Percentiles rank a stretch among this genome's conserved stretches.
These are phyloP conservation scores for Psittacula echo DNA, from an alignment of 2,797 vertebrate genomes.

Conservation along the genomic window DNA sequence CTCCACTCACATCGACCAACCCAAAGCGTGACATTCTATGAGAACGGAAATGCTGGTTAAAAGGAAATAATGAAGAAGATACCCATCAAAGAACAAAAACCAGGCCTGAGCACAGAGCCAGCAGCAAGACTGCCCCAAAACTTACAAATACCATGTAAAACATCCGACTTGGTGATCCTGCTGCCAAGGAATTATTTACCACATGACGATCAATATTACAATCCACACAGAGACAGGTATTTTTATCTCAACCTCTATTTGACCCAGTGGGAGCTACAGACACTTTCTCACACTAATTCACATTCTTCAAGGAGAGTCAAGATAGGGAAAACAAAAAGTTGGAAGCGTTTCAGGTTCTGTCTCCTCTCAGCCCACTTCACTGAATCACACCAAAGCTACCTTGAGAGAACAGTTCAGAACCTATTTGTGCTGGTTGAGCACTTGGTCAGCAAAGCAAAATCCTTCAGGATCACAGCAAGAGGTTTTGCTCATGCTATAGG, in stretches of 20 bases:
- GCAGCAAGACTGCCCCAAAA: neutral
- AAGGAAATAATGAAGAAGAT: neutral
- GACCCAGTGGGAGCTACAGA: slow-evolving; percentile 14
- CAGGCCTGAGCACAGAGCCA: neutral
- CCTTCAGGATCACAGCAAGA: neutral
- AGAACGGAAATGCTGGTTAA: neutral
- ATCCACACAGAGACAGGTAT: neutral
- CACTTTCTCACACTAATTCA: slow-evolving; percentile 16
- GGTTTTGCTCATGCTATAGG: neutral
- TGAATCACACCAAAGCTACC: neutral
- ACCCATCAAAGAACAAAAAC: neutral
- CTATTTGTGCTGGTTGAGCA: neutral
- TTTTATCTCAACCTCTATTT: slow-evolving; percentile 51
- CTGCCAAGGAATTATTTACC: slow-evolving; percentile 33
- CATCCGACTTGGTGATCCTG: neutral
- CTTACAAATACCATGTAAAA: neutral
- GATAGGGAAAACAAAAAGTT: neutral
- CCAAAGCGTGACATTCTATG: neutral
- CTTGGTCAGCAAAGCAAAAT: neutral
- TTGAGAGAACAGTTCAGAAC: neutral
- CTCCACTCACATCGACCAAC: neutral
- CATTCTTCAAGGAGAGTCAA: neutral
- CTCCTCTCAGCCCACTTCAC: neutral
- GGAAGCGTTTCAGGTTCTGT: neutral
- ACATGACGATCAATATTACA: slow-evolving; percentile 13